Evolutionary conservation across 2,888 invertebrate genomes (phyloP), one percentile per base, ranked within the genome.

Genomic region (Drosophila seclusa): DNA sequence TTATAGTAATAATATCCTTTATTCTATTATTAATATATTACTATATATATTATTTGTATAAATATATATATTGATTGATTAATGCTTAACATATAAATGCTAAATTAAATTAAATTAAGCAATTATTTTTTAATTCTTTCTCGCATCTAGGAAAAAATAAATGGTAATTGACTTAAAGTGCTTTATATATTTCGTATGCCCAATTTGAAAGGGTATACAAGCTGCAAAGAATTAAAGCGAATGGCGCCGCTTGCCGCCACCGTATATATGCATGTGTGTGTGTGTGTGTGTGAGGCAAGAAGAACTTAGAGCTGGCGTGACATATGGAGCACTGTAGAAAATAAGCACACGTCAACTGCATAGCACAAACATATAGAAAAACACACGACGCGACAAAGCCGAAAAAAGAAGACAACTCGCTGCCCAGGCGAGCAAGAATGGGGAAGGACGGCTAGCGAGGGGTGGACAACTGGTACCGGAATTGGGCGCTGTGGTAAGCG

Each of bases 301-400:
- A 64, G 73, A 73, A 69, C 75, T 68, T 45, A 68, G 63, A 81
- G 58, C 68, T 78, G 77, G 77, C 77, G 82, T 87, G 86, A 83
- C 89, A 87, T 89, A 87, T 89, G 87, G 88, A 84, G 86, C 82
- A 82, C 85, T 82, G 88, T 88, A 84, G 87, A 86, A 89, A 89
- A 89, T 88, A 85, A 88, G 86, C 88, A 82, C 85, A 86, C 87
- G 88, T 89, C 89, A 89, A 89, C 81, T 89, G 87, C 87, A 87
- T 77, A 84, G 80, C 85, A 87, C 85, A 78, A 83, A 75, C 87
- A 85, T 76, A 87, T 80, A 78, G 66, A 79, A 77, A 78, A 82
- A 38, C 74, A 86, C 68, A 81, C 70, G 73, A 74, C 67, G 69
- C 82, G 81, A 74, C 81, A 84, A 82, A 76, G 70, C 76, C 81